phyloP scores from a whole-genome alignment of 2,113 vertebrate genomes.

The Eptatretus burgeri region DNA sequence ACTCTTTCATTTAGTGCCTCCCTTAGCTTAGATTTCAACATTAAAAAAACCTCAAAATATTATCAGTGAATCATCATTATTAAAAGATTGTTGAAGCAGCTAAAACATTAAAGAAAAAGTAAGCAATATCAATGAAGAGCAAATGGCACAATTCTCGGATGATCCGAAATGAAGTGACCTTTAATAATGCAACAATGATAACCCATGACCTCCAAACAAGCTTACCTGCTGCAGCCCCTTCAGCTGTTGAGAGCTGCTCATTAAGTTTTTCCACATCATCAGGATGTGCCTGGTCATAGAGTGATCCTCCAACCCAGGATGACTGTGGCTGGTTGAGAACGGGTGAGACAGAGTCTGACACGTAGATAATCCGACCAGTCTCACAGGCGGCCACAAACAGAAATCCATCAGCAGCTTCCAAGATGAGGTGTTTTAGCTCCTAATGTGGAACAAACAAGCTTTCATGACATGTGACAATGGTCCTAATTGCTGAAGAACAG shows the following conservation, averaged over 20 bases:
- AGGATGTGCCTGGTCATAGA: conserved; percentile 78
- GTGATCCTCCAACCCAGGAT: conserved; percentile 62
- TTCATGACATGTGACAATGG: no score
- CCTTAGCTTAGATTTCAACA: no score
- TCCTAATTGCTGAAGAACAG: no score
- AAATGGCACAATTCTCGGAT: not conserved
- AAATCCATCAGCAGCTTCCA: conserved; percentile 81
- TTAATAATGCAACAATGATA: no score
- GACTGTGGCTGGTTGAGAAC: conserved; percentile 72
- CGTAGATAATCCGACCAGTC: conserved; percentile 54
- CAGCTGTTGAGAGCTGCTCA: conserved; percentile 68
- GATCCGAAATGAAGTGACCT: not conserved
- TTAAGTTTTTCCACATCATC: conserved; percentile 72
- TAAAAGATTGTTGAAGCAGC: not conserved
- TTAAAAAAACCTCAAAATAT: not conserved
- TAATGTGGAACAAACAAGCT: conserved; percentile 11
- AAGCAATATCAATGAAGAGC: not conserved
- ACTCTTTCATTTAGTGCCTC: no score
- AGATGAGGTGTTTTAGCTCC: conserved; percentile 81
- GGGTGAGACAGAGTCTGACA: conserved; percentile 64
- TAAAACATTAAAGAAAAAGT: conserved; percentile 4
- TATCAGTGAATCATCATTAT: not conserved
- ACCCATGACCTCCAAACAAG: no score
- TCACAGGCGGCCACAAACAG: conserved; percentile 90
- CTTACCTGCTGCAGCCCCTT: conserved; percentile 12